A percentile compares a stretch with the other conserved stretches of the same genome.
phyloP scores from a whole-genome alignment of 2,113 vertebrate genomes.

The Xiphophorus hellerii region DNA sequence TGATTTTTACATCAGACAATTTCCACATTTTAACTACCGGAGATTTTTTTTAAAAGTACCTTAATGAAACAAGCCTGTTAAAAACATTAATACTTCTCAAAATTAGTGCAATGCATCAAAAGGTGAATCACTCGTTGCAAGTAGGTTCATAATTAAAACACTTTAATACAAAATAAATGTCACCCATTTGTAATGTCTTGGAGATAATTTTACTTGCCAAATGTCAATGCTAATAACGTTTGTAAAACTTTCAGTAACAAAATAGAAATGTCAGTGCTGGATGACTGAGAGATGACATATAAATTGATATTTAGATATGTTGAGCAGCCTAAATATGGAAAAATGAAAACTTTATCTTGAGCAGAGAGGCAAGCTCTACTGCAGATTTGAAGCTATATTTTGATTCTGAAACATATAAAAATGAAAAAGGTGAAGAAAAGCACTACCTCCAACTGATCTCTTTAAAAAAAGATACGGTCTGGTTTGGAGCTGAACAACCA shows the following conservation, averaged over 20 bases:
- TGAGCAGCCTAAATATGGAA: neutral
- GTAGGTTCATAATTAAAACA: neutral
- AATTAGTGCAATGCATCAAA: neutral
- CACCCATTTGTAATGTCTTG: neutral
- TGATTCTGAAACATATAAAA: neutral
- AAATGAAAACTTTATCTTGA: neutral
- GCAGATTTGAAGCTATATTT: neutral
- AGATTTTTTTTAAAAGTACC: too few relatives aligned
- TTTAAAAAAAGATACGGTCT: neutral
- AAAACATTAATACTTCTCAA: neutral
- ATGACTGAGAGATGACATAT: neutral
- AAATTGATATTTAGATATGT: neutral
- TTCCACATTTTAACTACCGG: too few relatives aligned
- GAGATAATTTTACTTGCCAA: neutral
- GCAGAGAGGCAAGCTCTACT: neutral
- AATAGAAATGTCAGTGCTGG: neutral
- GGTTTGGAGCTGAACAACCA: constrained; percentile 3
- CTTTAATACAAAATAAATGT: neutral
- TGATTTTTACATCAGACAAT: too few relatives aligned
- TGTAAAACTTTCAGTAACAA: neutral
- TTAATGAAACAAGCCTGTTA: neutral
- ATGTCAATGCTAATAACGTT: neutral
- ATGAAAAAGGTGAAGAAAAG: neutral
- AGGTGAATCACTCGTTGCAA: neutral
- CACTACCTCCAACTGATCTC: neutral